A percentile compares a stretch with the other conserved stretches of the same genome.
Conservation (phyloP, 2,113 vertebrate species). For the Onychostruthus taczanowskii region DNA sequence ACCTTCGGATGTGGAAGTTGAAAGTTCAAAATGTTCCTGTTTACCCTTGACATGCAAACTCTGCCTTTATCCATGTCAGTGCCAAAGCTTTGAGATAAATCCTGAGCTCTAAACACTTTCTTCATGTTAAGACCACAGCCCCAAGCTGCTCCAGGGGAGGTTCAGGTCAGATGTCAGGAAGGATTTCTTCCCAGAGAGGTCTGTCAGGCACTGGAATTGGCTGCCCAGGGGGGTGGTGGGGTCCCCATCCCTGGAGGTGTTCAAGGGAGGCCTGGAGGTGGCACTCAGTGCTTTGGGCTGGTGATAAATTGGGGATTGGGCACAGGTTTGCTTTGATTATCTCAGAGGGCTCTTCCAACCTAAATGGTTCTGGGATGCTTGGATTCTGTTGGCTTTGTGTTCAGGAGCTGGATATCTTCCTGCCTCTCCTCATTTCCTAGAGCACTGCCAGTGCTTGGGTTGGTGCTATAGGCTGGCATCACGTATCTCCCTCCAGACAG, state of each 20-base stretch:
- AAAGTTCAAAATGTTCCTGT: neutral
- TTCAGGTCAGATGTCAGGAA: neutral
- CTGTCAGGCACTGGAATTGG: accelerated
- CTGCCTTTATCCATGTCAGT: neutral
- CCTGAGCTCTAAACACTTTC: neutral
- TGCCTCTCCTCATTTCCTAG: neutral
- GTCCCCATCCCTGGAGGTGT: neutral
- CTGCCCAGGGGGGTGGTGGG: neutral
- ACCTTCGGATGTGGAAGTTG: neutral
- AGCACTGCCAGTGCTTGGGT: neutral
- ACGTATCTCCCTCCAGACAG: neutral
- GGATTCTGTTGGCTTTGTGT: neutral
- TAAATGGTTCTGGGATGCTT: neutral
- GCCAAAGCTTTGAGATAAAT: neutral
- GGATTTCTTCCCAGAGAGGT: neutral
- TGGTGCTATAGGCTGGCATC: neutral
- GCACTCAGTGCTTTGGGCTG: neutral
- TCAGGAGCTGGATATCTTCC: neutral
- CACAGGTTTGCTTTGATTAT: neutral
- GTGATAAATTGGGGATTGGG: accelerated
- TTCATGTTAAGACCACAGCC: neutral
- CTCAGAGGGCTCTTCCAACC: neutral
- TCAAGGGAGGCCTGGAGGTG: neutral
- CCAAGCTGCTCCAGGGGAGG: neutral
- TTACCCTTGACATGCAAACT: neutral